Evolutionary conservation across 2,797 vertebrate species (phyloP).

Genomic region (Chaetophractus vellerosus): DNA sequence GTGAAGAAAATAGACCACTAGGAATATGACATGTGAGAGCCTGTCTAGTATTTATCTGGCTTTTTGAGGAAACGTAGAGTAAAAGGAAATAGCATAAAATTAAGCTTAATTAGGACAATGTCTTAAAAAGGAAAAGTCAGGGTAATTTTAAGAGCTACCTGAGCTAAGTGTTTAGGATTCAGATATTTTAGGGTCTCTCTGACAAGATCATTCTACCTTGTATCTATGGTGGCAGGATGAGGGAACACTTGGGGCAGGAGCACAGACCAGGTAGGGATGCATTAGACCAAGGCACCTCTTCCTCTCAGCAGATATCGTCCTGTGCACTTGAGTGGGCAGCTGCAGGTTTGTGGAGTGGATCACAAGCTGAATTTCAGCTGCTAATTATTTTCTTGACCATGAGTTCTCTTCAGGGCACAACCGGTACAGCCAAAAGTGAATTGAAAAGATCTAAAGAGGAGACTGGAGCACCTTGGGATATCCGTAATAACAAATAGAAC

Average conservation of each 20-base stretch:
- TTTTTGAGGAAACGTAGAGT: constrained; percentile 28
- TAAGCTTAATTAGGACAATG: constrained; percentile 16
- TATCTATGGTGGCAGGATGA: background rate
- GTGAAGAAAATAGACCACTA: background rate
- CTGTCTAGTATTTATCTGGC: background rate
- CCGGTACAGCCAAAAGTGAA: background rate
- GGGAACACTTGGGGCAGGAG: background rate
- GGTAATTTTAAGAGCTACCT: background rate
- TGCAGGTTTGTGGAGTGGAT: background rate
- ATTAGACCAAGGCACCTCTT: background rate
- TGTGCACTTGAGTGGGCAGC: background rate
- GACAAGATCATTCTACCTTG: background rate
- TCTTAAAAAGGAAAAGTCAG: background rate
- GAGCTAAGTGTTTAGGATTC: background rate
- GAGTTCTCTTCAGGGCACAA: background rate
- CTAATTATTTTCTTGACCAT: background rate
- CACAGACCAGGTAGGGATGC: background rate
- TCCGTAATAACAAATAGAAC: background rate
- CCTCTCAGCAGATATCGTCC: background rate
- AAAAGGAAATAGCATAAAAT: constrained; percentile 16
- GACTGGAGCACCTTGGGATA: background rate
- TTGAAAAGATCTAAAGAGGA: background rate
- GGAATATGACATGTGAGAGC: background rate
- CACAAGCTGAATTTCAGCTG: background rate
- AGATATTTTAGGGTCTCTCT: background rate